phyloP scores from a whole-genome alignment of 1,140 invertebrate species.

The Agrypnia vestita region DNA sequence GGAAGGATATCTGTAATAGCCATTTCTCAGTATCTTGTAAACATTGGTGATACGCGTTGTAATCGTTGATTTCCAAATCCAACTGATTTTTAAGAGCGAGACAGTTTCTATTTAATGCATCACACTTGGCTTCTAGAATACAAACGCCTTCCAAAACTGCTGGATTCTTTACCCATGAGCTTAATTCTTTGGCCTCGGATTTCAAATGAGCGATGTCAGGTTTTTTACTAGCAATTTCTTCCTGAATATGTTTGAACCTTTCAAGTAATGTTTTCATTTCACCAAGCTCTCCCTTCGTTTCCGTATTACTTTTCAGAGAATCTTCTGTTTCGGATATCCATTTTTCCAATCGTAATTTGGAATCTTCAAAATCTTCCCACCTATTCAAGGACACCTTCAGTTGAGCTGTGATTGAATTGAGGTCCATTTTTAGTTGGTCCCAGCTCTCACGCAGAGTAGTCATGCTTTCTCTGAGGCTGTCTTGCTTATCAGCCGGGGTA shows the following conservation, averaged over 20 bases:
- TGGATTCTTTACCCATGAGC: slow-evolving; percentile 79
- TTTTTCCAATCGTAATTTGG: slow-evolving; percentile 78
- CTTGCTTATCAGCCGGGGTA: slow-evolving; percentile 85
- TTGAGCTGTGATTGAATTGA: slow-evolving; percentile 84
- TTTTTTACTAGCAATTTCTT: slow-evolving; percentile 83
- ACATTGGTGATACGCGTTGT: slow-evolving; percentile 89
- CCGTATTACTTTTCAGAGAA: slow-evolving; percentile 75
- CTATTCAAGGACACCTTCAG: slow-evolving; percentile 83
- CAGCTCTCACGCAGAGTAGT: slow-evolving; percentile 84
- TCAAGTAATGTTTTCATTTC: slow-evolving; percentile 94
- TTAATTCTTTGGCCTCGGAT: slow-evolving; percentile 82
- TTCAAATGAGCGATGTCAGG: slow-evolving; percentile 82
- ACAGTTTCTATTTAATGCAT: slow-evolving; percentile 76
- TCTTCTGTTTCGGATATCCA: slow-evolving; percentile 82
- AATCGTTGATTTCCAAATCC: slow-evolving; percentile 87
- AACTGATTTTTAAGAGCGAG: slow-evolving; percentile 76
- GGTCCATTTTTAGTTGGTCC: slow-evolving; percentile 87
- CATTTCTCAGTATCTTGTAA: slow-evolving; percentile 97
- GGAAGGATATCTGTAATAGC: slow-evolving; percentile 95
- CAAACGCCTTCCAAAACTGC: slow-evolving; percentile 77
- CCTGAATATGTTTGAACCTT: slow-evolving; percentile 84
- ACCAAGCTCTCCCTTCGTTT: slow-evolving; percentile 87
- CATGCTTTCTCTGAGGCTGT: slow-evolving; percentile 82
- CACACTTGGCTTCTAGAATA: slow-evolving; percentile 78
- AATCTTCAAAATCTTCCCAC: slow-evolving; percentile 88